Conservation (phyloP, 1,140 invertebrate species). For the Drosophila lowei region DNA sequence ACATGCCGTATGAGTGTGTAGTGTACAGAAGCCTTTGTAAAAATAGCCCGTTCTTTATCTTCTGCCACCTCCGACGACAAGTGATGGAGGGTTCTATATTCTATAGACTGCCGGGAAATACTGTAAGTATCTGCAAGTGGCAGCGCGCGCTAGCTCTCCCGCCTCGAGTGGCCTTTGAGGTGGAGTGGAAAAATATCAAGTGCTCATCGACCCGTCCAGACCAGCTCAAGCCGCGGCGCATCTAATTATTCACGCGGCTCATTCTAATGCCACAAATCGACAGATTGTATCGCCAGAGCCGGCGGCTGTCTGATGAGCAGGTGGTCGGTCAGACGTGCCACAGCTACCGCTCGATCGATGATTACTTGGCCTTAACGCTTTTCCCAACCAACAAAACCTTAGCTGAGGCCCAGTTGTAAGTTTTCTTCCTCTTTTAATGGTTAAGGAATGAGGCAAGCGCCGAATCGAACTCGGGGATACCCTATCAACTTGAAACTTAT, state of each 20-base stretch:
- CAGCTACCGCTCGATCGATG: conserved; percentile 49
- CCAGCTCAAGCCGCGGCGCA: conserved; percentile 30
- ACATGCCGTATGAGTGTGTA: background rate
- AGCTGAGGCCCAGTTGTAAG: background rate
- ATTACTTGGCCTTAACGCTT: conserved; percentile 4
- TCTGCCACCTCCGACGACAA: conserved; percentile 9
- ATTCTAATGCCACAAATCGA: conserved; percentile 42
- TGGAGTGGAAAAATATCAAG: conserved; percentile 44
- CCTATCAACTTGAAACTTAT: too few species aligned
- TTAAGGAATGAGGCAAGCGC: background rate
- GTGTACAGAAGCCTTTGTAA: background rate
- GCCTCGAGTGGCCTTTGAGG: conserved; percentile 49
- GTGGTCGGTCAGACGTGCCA: conserved; percentile 11
- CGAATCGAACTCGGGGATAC: too few species aligned
- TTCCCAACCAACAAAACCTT: background rate
- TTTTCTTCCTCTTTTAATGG: background rate
- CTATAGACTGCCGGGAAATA: conserved; percentile 18
- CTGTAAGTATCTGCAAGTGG: conserved; percentile 24
- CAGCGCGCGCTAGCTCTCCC: conserved; percentile 25
- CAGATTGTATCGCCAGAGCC: conserved; percentile 12
- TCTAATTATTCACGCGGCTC: conserved; percentile 51
- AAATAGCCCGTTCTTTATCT: conserved; percentile 17
- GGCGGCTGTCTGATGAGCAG: background rate
- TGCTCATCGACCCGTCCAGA: conserved; percentile 24
- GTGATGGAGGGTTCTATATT: background rate